phyloP scores from a whole-genome alignment of 2,888 invertebrate species.

The Eugnorisma glareosa region DNA sequence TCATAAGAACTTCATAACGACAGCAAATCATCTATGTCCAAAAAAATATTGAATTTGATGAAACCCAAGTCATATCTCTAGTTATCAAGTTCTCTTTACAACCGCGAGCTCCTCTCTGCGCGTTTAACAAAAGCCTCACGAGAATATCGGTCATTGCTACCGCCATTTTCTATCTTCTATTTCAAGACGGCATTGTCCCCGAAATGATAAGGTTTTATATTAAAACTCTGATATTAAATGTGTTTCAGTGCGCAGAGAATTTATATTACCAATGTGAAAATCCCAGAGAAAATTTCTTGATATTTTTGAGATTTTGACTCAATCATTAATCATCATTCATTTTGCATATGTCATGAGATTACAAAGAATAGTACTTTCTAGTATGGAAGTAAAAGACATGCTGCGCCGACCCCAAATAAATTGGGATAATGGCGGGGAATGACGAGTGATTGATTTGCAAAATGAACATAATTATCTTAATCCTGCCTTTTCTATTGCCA shows the following conservation, averaged over 20 bases:
- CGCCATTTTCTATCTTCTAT: conserved; percentile 39
- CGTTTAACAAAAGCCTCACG: conserved; percentile 31
- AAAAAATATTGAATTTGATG: conserved; percentile 1
- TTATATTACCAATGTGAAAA: neutral
- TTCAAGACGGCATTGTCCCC: conserved; percentile 31
- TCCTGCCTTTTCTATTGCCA: neutral
- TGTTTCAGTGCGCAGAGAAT: conserved; percentile 2
- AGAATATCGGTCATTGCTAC: conserved; percentile 54
- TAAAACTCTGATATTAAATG: conserved; percentile 26
- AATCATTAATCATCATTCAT: neutral
- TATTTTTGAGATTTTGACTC: neutral
- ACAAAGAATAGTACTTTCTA: no score
- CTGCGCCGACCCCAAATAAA: neutral
- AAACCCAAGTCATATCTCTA: conserved; percentile 20
- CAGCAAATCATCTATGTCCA: conserved; percentile 3
- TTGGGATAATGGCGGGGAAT: neutral
- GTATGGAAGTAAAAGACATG: neutral
- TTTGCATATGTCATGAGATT: neutral
- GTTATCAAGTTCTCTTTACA: conserved; percentile 24
- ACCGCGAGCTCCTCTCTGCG: conserved; percentile 18
- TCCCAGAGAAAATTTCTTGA: neutral
- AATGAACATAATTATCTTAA: neutral
- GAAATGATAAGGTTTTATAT: conserved; percentile 29
- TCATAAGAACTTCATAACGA: neutral
- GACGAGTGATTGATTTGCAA: neutral